Evolutionary conservation across 2,888 invertebrate species (phyloP).

Genomic region (Orthosia cruda): DNA sequence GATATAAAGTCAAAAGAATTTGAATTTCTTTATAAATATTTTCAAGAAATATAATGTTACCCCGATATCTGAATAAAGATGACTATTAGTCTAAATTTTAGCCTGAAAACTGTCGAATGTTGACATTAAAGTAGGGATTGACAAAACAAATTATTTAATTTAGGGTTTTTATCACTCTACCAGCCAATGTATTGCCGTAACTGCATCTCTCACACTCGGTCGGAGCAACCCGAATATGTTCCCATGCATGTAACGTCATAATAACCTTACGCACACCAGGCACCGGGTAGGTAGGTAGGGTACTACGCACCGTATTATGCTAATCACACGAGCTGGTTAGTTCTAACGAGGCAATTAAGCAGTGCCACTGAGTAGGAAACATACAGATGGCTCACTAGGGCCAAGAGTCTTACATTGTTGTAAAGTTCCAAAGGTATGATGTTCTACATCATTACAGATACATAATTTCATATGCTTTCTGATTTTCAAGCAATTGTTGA

Average conservation of each 20-base stretch:
- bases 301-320: constrained; percentile 45
- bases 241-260: constrained; percentile 58
- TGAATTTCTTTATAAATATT: no score
- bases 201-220: constrained; percentile 25
- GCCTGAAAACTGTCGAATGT: no score
- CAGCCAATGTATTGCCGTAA: neutral
- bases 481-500: no score
- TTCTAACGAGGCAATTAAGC: constrained; percentile 60
- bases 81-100: no score
- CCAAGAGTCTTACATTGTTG: no score
- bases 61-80: no score
- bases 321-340: constrained; percentile 52
- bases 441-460: neutral
- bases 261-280: constrained; percentile 35
- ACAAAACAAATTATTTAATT: no score
- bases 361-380: neutral
- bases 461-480: neutral
- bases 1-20: no score
- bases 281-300: constrained; percentile 2
- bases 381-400: constrained; percentile 15
- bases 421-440: no score
- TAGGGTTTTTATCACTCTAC: no score
- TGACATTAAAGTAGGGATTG: no score
- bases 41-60: no score
- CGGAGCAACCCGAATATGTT: constrained; percentile 47